Percentiles rank a stretch among this genome's conserved stretches.
Evolutionary conservation across 2,113 vertebrate genomes (phyloP).

Genomic region (Nesogale talazaci): DNA sequence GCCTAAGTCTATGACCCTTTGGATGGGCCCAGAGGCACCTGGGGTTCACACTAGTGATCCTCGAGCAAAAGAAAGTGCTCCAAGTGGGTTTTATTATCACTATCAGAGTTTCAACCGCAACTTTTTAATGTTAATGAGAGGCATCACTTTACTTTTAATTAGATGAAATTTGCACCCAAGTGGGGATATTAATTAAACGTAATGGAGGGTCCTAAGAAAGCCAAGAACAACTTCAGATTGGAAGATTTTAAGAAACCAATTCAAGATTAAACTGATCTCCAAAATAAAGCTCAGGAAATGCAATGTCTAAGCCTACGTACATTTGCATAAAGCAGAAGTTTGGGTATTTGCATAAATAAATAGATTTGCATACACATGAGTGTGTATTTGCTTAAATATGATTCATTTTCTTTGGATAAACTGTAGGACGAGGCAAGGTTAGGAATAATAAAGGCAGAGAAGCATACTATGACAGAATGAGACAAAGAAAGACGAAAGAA

Average conservation of each 20-base stretch:
- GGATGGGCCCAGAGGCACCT: background rate
- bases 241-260: slow-evolving; percentile 53
- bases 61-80: slow-evolving; percentile 43
- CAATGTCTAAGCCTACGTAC: background rate
- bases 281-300: slow-evolving; percentile 46
- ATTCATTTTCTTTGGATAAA: slow-evolving; percentile 12
- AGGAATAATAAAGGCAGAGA: slow-evolving; percentile 17
- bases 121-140: background rate
- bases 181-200: slow-evolving; percentile 21
- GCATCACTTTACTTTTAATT: slow-evolving; percentile 52
- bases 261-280: slow-evolving; percentile 55
- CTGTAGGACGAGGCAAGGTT: slow-evolving; percentile 40
- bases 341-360: slow-evolving; percentile 23
- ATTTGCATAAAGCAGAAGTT: slow-evolving; percentile 51
- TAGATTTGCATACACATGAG: slow-evolving; percentile 42
- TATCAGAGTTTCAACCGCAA: background rate
- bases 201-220: slow-evolving; percentile 21
- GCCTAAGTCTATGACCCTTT: background rate
- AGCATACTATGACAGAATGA: background rate
- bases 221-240: slow-evolving; percentile 33
- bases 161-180: slow-evolving; percentile 52
- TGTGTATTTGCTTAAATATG: slow-evolving; percentile 36
- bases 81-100: background rate
- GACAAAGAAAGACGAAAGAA: background rate
- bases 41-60: slow-evolving; percentile 18